A percentile compares a stretch with the other conserved stretches of the same genome.
These are phyloP conservation scores for Eciton burchellii DNA, from an alignment of 1,140 invertebrate genomes.

Conservation along the genomic window DNA sequence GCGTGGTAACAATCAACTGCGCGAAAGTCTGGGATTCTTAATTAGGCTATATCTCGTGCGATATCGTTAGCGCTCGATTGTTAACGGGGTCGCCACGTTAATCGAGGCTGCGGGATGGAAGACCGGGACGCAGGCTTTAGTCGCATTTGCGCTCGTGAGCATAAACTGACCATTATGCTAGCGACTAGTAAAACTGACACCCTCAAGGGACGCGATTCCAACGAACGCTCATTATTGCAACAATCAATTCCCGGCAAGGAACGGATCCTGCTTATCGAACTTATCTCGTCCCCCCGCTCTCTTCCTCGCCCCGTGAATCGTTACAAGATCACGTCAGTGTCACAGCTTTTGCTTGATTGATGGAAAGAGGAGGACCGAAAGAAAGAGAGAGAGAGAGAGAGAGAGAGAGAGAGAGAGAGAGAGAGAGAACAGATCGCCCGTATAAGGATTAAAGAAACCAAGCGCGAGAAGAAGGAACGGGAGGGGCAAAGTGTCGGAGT, in stretches of 20 bases:
- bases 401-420: neutral
- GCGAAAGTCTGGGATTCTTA: neutral
- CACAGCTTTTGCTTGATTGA: neutral
- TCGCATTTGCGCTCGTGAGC: slow-evolving; percentile 68
- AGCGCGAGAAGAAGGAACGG: neutral
- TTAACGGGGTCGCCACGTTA: slow-evolving; percentile 43
- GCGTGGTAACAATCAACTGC: too few species aligned
- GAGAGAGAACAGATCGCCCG: neutral
- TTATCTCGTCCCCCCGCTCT: neutral
- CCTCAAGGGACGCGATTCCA: neutral
- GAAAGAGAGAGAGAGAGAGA: neutral
- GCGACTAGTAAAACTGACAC: slow-evolving; percentile 10
- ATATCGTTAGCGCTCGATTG: slow-evolving; percentile 28
- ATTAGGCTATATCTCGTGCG: neutral
- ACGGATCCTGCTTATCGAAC: slow-evolving; percentile 19
- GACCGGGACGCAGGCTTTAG: slow-evolving; percentile 66
- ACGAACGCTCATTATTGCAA: neutral
- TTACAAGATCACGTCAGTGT: neutral
- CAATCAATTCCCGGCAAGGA: neutral
- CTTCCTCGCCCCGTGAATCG: too few species aligned
- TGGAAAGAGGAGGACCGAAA: too few species aligned
- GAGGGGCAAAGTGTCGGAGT: slow-evolving; percentile 13
- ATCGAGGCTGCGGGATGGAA: slow-evolving; percentile 51
- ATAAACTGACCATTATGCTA: slow-evolving; percentile 49
- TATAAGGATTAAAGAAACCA: slow-evolving; percentile 20